Percentiles rank a stretch among this genome's conserved stretches.
phyloP scores from a whole-genome alignment of 2,797 vertebrate species.

The Phataginus tetradactyla region DNA sequence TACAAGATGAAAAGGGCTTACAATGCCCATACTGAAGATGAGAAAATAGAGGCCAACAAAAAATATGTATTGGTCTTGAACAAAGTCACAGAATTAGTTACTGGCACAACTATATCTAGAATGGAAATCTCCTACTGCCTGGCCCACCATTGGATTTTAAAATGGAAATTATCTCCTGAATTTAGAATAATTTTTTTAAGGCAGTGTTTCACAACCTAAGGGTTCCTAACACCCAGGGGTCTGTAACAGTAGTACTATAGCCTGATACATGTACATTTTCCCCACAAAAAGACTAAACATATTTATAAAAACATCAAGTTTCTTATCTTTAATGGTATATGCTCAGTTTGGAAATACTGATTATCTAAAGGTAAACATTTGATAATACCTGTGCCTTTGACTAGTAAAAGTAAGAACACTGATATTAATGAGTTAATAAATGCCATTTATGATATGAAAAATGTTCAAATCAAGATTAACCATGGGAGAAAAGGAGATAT shows the following conservation, averaged over 20 bases:
- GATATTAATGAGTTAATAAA: constrained; percentile 2
- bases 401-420: neutral
- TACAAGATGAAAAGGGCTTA: neutral
- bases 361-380: neutral
- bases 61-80: neutral
- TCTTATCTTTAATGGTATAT: neutral
- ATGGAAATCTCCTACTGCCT: neutral
- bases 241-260: neutral
- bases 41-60: neutral
- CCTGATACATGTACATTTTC: neutral
- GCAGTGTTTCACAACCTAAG: neutral
- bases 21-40: neutral
- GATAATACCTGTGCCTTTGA: neutral
- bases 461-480: neutral
- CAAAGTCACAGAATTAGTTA: neutral
- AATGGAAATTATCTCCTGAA: neutral
- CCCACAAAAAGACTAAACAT: neutral
- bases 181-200: constrained; percentile 29
- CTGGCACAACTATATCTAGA: neutral
- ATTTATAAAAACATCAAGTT: neutral
- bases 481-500: neutral
- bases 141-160: neutral
- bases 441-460: neutral
- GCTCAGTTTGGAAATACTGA: neutral
- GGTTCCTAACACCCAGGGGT: neutral